Percentiles rank a stretch among this genome's conserved stretches.
Conservation (phyloP, 2,113 vertebrate genomes). For the Calonectris borealis region DNA sequence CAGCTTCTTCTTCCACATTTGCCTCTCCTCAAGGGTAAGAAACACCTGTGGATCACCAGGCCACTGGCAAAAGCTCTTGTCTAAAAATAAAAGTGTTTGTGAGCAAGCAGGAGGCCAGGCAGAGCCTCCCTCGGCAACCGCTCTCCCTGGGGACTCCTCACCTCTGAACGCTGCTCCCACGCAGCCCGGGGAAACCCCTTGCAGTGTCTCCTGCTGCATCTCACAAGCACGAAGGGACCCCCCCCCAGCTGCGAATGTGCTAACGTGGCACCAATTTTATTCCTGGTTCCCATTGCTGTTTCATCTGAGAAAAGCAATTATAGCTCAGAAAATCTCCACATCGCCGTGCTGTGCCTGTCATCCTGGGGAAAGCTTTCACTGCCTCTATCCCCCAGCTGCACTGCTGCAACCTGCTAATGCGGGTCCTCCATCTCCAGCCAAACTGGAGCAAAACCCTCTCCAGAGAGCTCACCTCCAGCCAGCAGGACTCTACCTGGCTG, state of each 20-base stretch:
- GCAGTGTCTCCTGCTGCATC: not conserved
- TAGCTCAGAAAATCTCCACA: not conserved
- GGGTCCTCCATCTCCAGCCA: not conserved
- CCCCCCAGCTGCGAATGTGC: not conserved
- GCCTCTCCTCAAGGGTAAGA: not conserved
- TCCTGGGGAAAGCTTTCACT: too few relatives aligned
- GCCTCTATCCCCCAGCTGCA: not conserved
- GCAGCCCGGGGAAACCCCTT: not conserved
- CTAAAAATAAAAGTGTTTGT: not conserved
- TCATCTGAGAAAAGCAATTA: not conserved
- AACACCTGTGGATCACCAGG: not conserved
- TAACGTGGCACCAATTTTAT: not conserved
- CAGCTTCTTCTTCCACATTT: not conserved
- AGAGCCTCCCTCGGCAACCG: not conserved
- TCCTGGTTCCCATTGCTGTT: not conserved
- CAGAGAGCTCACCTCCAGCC: not conserved
- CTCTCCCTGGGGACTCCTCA: not conserved
- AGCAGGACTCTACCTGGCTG: not conserved
- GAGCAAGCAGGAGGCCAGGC: not conserved
- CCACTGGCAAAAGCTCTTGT: not conserved
- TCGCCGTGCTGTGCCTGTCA: accelerated
- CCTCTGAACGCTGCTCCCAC: not conserved
- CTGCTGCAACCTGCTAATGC: not conserved
- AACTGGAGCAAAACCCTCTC: not conserved
- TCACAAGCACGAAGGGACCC: not conserved